These are phyloP conservation scores for Tachycineta bicolor DNA, from an alignment of 2,113 vertebrate species.

Conservation along the genomic window DNA sequence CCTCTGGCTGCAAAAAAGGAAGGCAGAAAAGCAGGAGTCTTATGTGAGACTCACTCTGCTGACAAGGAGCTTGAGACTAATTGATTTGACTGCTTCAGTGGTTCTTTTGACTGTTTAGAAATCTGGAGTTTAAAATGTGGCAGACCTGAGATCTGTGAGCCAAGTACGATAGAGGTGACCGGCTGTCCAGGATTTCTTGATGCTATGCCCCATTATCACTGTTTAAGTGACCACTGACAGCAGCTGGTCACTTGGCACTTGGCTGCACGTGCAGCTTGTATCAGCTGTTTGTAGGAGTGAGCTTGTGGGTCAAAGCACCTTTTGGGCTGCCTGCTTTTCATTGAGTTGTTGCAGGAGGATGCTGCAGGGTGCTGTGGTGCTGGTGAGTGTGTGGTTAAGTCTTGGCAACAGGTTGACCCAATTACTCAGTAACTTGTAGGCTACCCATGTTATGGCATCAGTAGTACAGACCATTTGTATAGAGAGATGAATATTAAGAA, in stretches of 20 bases:
- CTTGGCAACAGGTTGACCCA: neutral
- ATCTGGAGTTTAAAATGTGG: neutral
- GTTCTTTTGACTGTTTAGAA: neutral
- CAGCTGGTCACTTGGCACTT: neutral
- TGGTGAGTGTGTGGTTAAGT: neutral
- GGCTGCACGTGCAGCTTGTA: fast-evolving
- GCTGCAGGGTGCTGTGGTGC: neutral
- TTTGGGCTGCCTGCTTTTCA: neutral
- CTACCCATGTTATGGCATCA: neutral
- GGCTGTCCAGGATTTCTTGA: neutral
- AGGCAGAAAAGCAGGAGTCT: neutral
- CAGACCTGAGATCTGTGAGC: neutral
- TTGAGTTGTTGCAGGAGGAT: neutral
- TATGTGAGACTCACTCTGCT: neutral
- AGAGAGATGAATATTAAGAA: neutral
- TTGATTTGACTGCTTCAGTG: neutral
- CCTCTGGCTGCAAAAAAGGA: neutral
- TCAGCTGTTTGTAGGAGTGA: neutral
- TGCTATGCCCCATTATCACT: neutral
- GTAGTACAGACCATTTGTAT: neutral
- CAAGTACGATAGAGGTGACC: fast-evolving
- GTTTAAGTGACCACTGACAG: neutral
- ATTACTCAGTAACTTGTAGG: neutral
- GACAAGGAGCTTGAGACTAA: neutral
- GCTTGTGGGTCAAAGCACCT: neutral